Evolutionary conservation across 2,113 vertebrate species (phyloP), one percentile per base, ranked within the genome.

Genomic region (Hipposideros armiger): DNA sequence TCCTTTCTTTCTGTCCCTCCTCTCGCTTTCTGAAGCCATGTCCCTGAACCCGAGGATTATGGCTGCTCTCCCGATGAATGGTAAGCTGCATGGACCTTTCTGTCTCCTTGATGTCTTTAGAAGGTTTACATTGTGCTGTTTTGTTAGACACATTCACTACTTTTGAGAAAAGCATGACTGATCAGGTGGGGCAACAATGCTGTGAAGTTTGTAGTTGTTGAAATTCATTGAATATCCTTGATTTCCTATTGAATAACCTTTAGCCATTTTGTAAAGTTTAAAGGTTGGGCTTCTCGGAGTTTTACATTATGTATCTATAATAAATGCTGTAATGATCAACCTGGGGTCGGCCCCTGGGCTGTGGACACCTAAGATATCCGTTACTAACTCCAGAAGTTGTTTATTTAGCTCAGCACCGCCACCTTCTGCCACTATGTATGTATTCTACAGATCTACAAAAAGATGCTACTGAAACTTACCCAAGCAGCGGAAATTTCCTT

Each of bases 21-120:
- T 97, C 97, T 97, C 98, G 94, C 97, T 98, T 98, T 97, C 97
- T 96, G 98, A 99, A 99, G 99, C 98, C 99, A 99, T 98, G 98
- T 98, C 96, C 99, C 99, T 94, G 99, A 99, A 95, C 98, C 99
- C 97, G 99, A 99, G 98, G 99, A 99, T 94, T 99, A 98, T 99
- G 99, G 98, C 99, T 98, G 99, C 99, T 98, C 99, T 96, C 99
- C 99, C 97, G 99, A 99, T 76, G 99, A 99, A 98, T 99, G 99
- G 99, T 99, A 99, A 99, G 99, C 98, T 87, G 97, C 96, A 66
- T 95, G 93, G 70, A 50, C 80, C 54, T 87, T 90, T 92, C 88
- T 82, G 64, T 89, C 58, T 74, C 64, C 2, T 62, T 66, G 62
- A n/a, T 74, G 47, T 77, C 92, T 96, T 81, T 86, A 28, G 70